These are phyloP conservation scores for Tetraodon nigroviridis DNA, from an alignment of 2,113 vertebrate genomes.

Conservation along the genomic window DNA sequence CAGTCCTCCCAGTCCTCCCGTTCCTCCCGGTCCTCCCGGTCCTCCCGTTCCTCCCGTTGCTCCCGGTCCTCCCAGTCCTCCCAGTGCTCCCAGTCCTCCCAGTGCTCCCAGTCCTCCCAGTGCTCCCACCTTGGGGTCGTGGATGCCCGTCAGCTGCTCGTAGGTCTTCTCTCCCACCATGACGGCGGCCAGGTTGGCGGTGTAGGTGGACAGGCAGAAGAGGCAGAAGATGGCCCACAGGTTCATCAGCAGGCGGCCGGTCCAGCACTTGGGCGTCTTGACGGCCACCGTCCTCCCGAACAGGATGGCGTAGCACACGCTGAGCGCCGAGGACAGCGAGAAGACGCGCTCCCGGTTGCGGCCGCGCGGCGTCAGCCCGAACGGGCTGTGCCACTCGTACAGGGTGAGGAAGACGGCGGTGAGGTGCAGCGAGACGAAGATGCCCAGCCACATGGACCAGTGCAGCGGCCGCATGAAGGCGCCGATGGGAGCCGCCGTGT, in stretches of 20 bases:
- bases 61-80: too few relatives aligned
- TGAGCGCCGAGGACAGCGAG: conserved; percentile 95
- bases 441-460: conserved; percentile 97
- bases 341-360: conserved; percentile 88
- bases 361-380: conserved; percentile 89
- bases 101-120: too few relatives aligned
- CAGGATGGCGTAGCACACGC: conserved; percentile 93
- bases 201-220: conserved; percentile 91
- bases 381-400: conserved; percentile 95
- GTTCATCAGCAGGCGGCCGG: conserved; percentile 94
- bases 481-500: conserved; percentile 87
- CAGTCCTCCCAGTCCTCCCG: too few relatives aligned
- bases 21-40: too few relatives aligned
- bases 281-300: conserved; percentile 92
- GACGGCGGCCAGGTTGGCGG: conserved; percentile 91
- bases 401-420: conserved; percentile 92
- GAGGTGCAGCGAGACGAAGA: conserved; percentile 89
- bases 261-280: conserved; percentile 95
- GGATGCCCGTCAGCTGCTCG: conserved; percentile 90
- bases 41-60: too few relatives aligned
- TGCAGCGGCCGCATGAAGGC: conserved; percentile 98
- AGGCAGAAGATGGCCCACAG: conserved; percentile 98
- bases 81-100: too few relatives aligned
- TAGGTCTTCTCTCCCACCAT: conserved; percentile 98
- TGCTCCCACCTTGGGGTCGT: conserved; percentile 92